Conservation (phyloP, 2,888 invertebrate genomes). For the Halictus ligatus region DNA sequence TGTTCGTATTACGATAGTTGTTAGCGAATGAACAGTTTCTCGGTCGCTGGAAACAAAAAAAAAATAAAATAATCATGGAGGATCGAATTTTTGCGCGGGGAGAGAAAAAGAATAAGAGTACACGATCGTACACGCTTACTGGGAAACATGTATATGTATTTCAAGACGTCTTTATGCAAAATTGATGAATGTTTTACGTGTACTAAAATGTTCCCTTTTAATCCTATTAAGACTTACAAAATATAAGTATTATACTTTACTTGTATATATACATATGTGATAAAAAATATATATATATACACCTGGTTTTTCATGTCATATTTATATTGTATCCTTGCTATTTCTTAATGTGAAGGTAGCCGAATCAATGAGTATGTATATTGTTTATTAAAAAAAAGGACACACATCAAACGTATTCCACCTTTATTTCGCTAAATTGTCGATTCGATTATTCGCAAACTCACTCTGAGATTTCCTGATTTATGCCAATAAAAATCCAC, state of each 20-base stretch:
- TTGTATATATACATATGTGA: slow-evolving; percentile 81
- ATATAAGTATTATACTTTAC: slow-evolving; percentile 79
- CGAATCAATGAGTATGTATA: slow-evolving; percentile 28
- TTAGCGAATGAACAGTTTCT: slow-evolving; percentile 65
- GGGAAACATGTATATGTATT: slow-evolving; percentile 71
- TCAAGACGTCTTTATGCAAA: slow-evolving; percentile 76
- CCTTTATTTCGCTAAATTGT: slow-evolving; percentile 43
- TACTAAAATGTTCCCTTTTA: slow-evolving; percentile 79
- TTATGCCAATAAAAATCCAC: slow-evolving; percentile 4
- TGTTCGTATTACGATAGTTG: slow-evolving; percentile 69
- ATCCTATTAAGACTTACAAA: slow-evolving; percentile 79
- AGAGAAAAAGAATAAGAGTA: slow-evolving; percentile 48
- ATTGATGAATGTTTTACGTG: slow-evolving; percentile 79
- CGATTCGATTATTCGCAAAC: slow-evolving; percentile 39
- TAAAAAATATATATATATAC: slow-evolving; percentile 79
- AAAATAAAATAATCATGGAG: slow-evolving; percentile 38
- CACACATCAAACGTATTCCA: slow-evolving; percentile 17
- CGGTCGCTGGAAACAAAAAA: slow-evolving; percentile 45
- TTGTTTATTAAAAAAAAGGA: slow-evolving; percentile 45
- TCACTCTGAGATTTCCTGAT: slow-evolving; percentile 21
- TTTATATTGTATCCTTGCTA: slow-evolving; percentile 68
- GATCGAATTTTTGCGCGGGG: slow-evolving; percentile 56
- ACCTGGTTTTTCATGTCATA: slow-evolving; percentile 74
- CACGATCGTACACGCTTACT: slow-evolving; percentile 70
- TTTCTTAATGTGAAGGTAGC: slow-evolving; percentile 45